A percentile compares a stretch with the other conserved stretches of the same genome.
phyloP scores from a whole-genome alignment of 2,797 vertebrate species.

The Toxotes lorentzi region DNA sequence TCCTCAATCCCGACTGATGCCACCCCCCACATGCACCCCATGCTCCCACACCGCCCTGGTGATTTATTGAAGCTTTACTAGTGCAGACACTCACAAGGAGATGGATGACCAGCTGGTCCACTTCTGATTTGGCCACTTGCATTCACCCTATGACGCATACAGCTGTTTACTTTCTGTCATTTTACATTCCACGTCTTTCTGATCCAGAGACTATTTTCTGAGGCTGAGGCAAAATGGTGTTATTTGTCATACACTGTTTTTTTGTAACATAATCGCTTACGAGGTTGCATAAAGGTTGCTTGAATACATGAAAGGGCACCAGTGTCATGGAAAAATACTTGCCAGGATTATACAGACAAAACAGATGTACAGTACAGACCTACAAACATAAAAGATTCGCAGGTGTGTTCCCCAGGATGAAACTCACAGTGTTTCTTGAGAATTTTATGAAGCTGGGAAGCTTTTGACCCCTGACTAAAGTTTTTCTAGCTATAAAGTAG shows the following conservation, averaged over 20 bases:
- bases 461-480: neutral
- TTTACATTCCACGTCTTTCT: constrained; percentile 1
- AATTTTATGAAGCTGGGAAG: neutral
- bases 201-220: constrained; percentile 20
- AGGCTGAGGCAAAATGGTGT: constrained; percentile 6
- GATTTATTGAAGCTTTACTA: constrained; percentile 75
- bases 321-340: neutral
- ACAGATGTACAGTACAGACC: neutral
- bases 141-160: constrained; percentile 22
- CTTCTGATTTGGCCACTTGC: constrained; percentile 37
- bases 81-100: constrained; percentile 59
- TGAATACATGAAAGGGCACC: constrained; percentile 1
- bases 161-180: constrained; percentile 32
- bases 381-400: neutral
- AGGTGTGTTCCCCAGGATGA: constrained; percentile 1
- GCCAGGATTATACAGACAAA: constrained; percentile 1
- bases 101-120: constrained; percentile 47
- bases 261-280: neutral
- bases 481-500: neutral
- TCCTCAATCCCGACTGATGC: constrained; percentile 47
- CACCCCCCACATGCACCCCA: constrained; percentile 1
- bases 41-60: constrained; percentile 39
- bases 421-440: neutral
- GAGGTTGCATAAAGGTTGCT: neutral
- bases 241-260: neutral